A percentile compares a stretch with the other conserved stretches of the same genome.
Evolutionary conservation across 2,888 invertebrate genomes (phyloP).

Genomic region (Elgonia sp.): DNA sequence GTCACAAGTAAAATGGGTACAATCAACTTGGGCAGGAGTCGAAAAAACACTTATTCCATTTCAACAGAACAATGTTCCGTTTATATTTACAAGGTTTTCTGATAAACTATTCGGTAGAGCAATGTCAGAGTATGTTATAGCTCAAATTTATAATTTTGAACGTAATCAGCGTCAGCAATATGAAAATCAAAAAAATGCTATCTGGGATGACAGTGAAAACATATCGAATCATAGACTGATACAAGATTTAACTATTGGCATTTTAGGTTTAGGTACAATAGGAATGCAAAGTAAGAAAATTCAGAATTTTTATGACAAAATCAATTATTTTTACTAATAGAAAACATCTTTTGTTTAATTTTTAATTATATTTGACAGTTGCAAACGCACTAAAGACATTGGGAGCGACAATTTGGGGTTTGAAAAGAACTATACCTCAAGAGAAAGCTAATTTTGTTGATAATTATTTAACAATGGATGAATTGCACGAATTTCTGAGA

Average conservation of each 20-base stretch:
- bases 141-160: conserved; percentile 87
- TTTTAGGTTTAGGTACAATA: conserved; percentile 88
- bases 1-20: conserved; percentile 86
- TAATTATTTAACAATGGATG: conserved; percentile 83
- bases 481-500: conserved; percentile 85
- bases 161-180: conserved; percentile 85
- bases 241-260: conserved; percentile 87
- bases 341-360: conserved; percentile 32
- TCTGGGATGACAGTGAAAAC: conserved; percentile 85
- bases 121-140: conserved; percentile 88
- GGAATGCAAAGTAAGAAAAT: conserved; percentile 86
- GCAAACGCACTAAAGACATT: conserved; percentile 86
- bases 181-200: conserved; percentile 84
- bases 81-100: conserved; percentile 86
- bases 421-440: conserved; percentile 80
- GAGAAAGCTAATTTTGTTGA: conserved; percentile 76
- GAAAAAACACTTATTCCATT: conserved; percentile 83
- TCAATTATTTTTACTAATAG: background rate
- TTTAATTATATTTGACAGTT: conserved; percentile 83
- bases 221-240: conserved; percentile 86
- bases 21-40: conserved; percentile 87
- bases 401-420: conserved; percentile 87
- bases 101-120: conserved; percentile 87
- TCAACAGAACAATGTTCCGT: conserved; percentile 80
- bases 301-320: conserved; percentile 7